Percentiles rank a stretch among this genome's conserved stretches.
These are phyloP conservation scores for Emmelina monodactyla DNA, from an alignment of 2,888 invertebrate genomes.

Conservation along the genomic window DNA sequence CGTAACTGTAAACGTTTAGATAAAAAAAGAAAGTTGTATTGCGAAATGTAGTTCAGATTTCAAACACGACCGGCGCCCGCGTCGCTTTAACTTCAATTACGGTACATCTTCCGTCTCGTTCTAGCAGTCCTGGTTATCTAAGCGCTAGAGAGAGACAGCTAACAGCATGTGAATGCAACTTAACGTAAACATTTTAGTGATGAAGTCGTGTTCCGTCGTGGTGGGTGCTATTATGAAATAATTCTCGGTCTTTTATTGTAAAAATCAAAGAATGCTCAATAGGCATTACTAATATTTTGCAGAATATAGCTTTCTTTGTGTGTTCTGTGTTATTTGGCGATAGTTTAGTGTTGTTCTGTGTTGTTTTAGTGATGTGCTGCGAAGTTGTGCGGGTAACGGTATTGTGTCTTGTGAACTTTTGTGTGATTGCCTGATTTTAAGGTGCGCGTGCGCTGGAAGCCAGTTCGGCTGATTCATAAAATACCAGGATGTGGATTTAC, in stretches of 20 bases:
- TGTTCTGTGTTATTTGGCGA: too few relatives aligned
- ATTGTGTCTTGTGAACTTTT: slow-evolving; percentile 39
- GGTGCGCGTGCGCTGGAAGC: too few relatives aligned
- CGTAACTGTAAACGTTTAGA: too few relatives aligned
- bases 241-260: slow-evolving; percentile 18
- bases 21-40: too few relatives aligned
- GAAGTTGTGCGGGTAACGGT: too few relatives aligned
- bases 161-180: slow-evolving; percentile 32
- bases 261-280: slow-evolving; percentile 16
- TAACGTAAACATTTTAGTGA: slow-evolving; percentile 50
- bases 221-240: slow-evolving; percentile 20
- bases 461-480: too few relatives aligned
- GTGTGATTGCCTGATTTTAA: slow-evolving; percentile 33
- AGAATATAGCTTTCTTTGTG: too few relatives aligned
- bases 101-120: slow-evolving; percentile 20
- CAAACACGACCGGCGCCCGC: slow-evolving; percentile 14
- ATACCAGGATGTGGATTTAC: too few relatives aligned
- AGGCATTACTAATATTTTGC: slow-evolving; percentile 15
- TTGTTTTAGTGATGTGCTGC: too few relatives aligned
- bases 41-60: slow-evolving; percentile 15
- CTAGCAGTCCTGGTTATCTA: background rate
- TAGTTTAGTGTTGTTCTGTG: too few relatives aligned
- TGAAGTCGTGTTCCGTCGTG: slow-evolving; percentile 34
- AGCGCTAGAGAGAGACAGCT: slow-evolving; percentile 23
- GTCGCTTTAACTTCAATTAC: slow-evolving; percentile 20